These are phyloP conservation scores for Suillia variegata DNA, from an alignment of 2,888 invertebrate genomes.

Conservation along the genomic window DNA sequence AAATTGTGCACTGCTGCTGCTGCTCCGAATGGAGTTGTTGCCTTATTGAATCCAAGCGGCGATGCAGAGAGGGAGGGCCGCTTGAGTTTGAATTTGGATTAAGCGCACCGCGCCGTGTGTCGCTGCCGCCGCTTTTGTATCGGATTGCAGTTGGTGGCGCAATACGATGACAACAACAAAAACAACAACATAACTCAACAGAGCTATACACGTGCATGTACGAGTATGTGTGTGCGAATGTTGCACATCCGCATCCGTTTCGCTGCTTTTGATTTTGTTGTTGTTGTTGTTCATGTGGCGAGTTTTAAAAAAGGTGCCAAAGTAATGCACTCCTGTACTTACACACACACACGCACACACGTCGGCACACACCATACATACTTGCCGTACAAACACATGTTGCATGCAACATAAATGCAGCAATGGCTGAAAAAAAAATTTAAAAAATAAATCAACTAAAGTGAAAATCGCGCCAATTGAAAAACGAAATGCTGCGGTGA, in stretches of 20 bases:
- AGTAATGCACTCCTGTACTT: constrained; percentile 6
- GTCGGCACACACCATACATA: not conserved
- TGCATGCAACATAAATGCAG: not conserved
- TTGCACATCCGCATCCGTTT: constrained; percentile 3
- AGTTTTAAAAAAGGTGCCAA: not conserved
- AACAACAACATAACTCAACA: too few relatives aligned
- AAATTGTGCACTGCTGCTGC: too few relatives aligned
- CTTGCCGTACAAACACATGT: not conserved
- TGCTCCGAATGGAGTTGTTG: too few relatives aligned
- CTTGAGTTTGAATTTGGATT: too few relatives aligned
- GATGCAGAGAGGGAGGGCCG: too few relatives aligned
- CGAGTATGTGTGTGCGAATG: not conserved
- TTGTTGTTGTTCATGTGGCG: constrained; percentile 17
- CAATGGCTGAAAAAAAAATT: not conserved
- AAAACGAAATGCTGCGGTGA: not conserved
- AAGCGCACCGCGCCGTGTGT: too few relatives aligned
- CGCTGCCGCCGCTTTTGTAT: constrained; percentile 6
- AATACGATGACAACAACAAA: too few relatives aligned
- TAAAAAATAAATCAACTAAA: not conserved
- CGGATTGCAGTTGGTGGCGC: not conserved
- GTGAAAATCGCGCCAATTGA: not conserved
- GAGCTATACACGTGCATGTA: not conserved
- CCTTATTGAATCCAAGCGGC: too few relatives aligned
- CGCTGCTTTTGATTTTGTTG: not conserved
- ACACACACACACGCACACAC: constrained; percentile 13